phyloP scores from a whole-genome alignment of 64 coral and sea anemone species.

The Stichodactyla mertensii region DNA sequence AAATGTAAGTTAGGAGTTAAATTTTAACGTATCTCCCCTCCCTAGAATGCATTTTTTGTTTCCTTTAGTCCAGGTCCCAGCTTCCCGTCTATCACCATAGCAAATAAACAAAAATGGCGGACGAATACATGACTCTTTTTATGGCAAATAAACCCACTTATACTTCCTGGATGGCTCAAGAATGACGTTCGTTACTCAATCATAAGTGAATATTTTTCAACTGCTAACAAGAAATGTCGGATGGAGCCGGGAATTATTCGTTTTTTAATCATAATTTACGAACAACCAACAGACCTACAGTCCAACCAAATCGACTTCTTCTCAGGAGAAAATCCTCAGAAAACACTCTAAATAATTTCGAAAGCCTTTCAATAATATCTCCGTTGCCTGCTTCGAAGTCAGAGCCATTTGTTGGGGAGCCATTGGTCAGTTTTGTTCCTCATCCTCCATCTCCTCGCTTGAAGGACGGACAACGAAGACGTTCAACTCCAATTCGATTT shows the following conservation, averaged over 20 bases:
- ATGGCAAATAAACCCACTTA: background rate
- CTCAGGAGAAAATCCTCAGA: constrained; percentile 32
- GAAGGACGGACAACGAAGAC: constrained; percentile 6
- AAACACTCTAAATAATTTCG: constrained; percentile 36
- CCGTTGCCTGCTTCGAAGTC: constrained; percentile 11
- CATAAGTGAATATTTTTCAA: background rate
- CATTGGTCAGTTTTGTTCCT: constrained; percentile 44
- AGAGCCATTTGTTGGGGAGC: constrained; percentile 25
- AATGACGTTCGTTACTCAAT: background rate
- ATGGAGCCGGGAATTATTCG: constrained; percentile 71
- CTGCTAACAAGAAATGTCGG: constrained; percentile 22
- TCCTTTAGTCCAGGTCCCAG: background rate
- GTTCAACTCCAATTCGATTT: constrained; percentile 42
- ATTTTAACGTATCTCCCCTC: background rate
- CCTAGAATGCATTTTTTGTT: background rate
- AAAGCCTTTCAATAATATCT: constrained; percentile 55
- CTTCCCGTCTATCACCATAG: constrained; percentile 7
- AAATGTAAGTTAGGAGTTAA: background rate
- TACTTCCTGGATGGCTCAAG: background rate
- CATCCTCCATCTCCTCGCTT: constrained; percentile 67
- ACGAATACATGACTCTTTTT: background rate
- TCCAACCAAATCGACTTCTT: constrained; percentile 35
- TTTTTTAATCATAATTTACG: constrained; percentile 70
- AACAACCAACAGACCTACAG: constrained; percentile 36
- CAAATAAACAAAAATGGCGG: constrained; percentile 52